Evolutionary conservation across 1,140 invertebrate species (phyloP), one percentile per base, ranked within the genome.

Genomic region (Manduca sexta): DNA sequence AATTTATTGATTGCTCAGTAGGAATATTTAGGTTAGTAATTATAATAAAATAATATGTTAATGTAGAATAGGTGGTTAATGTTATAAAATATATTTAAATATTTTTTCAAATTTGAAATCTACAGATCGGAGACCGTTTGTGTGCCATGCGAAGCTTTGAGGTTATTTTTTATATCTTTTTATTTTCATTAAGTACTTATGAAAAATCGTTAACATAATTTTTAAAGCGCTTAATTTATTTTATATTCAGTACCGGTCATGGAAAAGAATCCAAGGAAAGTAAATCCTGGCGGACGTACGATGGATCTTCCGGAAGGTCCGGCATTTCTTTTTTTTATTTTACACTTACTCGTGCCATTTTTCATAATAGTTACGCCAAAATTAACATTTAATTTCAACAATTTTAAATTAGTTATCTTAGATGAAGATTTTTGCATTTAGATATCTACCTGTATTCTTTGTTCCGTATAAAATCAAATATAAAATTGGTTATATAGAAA

Each of bases 271-370:
- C 12, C 30, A 31, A n/a, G 34, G 6, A 35, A 30, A 13, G n/a
- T 11, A 64, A 56, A 30, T 15, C 49, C 7, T 75, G 72, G 72
- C 54, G 64, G 41, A 73, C 67, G 2, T 75, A 43, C 38, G 69
- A 73, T 29, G 67, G 69, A 11, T 53, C 62, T 5, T 33, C 64
- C 17, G 38, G 26, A 49, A 56, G 84, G 85, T 49, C 48, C 18
- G 39, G 54, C 21, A 60, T 59, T 45, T 45, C 60, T 7, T 56
- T 60, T 38, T 45, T 73, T 52, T 53, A n/a, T n/a, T n/a, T n/a
- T n/a, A n/a, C n/a, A n/a, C n/a, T n/a, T n/a, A n/a, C n/a, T n/a
- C n/a, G n/a, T n/a, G n/a, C n/a, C n/a, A n/a, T n/a, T n/a, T n/a
- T n/a, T n/a, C n/a, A n/a, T n/a, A n/a, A n/a, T n/a, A n/a, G n/a